Evolutionary conservation across 2,113 vertebrate species (phyloP).

Genomic region (Sialia sialis): DNA sequence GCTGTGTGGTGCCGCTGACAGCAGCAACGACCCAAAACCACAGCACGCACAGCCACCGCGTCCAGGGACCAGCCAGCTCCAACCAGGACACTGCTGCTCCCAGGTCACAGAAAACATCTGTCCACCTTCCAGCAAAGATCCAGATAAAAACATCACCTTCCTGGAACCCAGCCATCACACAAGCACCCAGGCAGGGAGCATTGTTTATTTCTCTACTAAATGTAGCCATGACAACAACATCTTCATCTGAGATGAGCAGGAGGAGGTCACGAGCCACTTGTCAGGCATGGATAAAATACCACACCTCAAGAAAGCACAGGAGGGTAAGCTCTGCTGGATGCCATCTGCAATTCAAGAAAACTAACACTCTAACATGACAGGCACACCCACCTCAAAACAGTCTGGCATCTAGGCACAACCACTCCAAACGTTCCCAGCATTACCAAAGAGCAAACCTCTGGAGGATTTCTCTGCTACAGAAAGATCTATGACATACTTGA

Average conservation of each 20-base stretch:
- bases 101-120: neutral
- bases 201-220: neutral
- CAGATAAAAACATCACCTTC: neutral
- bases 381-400: neutral
- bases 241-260: neutral
- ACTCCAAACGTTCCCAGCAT: neutral
- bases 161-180: neutral
- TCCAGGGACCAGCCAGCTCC: rapidly evolving
- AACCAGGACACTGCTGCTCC: neutral
- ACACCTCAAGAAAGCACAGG: neutral
- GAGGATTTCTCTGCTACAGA: neutral
- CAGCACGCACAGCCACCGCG: rapidly evolving
- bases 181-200: neutral
- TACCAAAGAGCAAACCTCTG: neutral
- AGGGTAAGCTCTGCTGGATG: neutral
- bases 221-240: constrained; percentile 40
- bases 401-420: neutral
- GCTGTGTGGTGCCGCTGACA: rapidly evolving
- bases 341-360: neutral
- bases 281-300: neutral
- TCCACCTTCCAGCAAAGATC: neutral
- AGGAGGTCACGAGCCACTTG: neutral
- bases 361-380: neutral
- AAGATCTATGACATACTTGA: neutral
- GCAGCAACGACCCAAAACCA: rapidly evolving